Conservation (phyloP, 2,113 vertebrate species). For the Gymnobelideus leadbeateri region DNA sequence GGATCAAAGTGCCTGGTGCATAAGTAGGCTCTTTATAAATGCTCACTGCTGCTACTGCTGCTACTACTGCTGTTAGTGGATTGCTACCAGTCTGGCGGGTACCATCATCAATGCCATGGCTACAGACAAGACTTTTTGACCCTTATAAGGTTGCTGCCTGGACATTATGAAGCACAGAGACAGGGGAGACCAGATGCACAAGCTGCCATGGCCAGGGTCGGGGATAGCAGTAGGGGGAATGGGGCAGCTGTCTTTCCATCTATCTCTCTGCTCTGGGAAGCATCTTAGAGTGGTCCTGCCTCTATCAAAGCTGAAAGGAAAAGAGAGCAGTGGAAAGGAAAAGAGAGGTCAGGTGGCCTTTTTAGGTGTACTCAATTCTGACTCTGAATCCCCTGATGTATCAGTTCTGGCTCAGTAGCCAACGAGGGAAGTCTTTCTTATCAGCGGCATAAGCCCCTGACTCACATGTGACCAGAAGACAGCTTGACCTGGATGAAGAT, state of each 20-base stretch:
- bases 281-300: background rate
- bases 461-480: background rate
- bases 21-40: too few relatives aligned
- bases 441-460: background rate
- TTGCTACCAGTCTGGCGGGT: background rate
- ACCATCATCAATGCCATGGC: background rate
- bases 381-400: background rate
- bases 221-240: too few relatives aligned
- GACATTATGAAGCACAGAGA: background rate
- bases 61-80: background rate
- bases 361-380: background rate
- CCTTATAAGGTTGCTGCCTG: background rate
- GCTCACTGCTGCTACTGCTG: background rate
- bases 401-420: background rate
- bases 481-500: background rate
- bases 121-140: background rate
- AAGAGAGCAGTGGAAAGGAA: background rate
- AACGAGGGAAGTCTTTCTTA: background rate
- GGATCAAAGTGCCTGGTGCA: too few relatives aligned
- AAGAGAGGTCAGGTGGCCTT: background rate
- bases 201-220: background rate
- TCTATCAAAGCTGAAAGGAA: background rate
- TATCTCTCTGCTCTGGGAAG: background rate
- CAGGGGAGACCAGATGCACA: background rate
- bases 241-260: background rate